Percentiles rank a stretch among this genome's conserved stretches.
Conservation (phyloP, 2,797 vertebrate species). For the Dipus sagitta region DNA sequence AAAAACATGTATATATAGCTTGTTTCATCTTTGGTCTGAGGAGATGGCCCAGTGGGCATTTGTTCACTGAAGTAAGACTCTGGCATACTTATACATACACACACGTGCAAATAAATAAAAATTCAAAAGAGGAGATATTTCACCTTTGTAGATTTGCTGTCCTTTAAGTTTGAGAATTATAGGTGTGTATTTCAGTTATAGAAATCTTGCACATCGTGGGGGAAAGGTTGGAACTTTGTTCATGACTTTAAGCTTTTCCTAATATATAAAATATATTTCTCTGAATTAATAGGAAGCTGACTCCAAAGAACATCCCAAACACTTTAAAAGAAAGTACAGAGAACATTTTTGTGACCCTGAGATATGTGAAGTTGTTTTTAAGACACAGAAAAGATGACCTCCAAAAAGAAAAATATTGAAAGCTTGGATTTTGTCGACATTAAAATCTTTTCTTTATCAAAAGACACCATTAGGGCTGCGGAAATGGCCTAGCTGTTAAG, state of each 20-base stretch:
- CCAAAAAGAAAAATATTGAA: not conserved
- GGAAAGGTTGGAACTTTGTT: slow-evolving; percentile 17
- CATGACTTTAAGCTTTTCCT: not conserved
- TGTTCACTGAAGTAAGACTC: too few species aligned
- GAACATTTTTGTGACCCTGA: not conserved
- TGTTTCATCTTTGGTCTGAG: not conserved
- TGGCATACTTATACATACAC: too few species aligned
- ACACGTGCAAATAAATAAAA: too few species aligned
- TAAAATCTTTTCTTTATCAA: slow-evolving; percentile 33
- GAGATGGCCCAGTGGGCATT: too few species aligned
- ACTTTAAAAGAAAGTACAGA: not conserved
- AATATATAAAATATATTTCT: slow-evolving; percentile 17
- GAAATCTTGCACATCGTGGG: not conserved
- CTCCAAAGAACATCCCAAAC: not conserved
- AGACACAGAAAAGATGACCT: not conserved
- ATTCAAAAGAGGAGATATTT: not conserved
- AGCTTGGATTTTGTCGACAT: not conserved
- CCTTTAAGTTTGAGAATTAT: slow-evolving; percentile 37
- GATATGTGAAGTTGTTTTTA: not conserved
- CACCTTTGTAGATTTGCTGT: not conserved
- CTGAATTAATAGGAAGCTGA: not conserved
- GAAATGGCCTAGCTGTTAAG: not conserved
- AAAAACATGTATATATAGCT: not conserved
- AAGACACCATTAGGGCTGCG: not conserved
- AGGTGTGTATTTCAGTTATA: slow-evolving; percentile 9